Evolutionary conservation across 2,888 invertebrate genomes (phyloP).

Genomic region (Sipha maydis): DNA sequence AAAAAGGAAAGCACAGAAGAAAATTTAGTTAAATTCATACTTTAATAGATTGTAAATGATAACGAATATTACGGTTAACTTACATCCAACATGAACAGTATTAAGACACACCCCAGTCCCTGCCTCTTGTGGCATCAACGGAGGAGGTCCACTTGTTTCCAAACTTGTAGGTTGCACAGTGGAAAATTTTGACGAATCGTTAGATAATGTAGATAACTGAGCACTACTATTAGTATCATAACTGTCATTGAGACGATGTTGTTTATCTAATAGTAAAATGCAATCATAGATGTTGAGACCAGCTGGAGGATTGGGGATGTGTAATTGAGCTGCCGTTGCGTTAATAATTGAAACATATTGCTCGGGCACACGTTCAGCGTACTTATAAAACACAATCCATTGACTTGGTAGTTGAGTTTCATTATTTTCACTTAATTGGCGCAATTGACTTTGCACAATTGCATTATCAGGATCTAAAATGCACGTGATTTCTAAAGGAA

Average conservation of each 20-base stretch:
- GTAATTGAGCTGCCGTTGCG: conserved; percentile 73
- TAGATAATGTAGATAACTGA: neutral
- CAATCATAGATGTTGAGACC: conserved; percentile 72
- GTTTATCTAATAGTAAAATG: conserved; percentile 66
- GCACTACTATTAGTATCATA: neutral
- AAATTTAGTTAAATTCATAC: too few relatives aligned
- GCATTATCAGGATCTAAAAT: conserved; percentile 69
- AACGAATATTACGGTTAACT: conserved; percentile 66
- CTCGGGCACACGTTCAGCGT: conserved; percentile 67
- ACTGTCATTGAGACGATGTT: conserved; percentile 39
- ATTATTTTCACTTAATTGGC: conserved; percentile 67
- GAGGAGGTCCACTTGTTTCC: conserved; percentile 40
- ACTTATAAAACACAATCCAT: conserved; percentile 69
- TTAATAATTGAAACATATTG: conserved; percentile 72
- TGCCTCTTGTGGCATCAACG: conserved; percentile 54
- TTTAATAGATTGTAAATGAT: too few relatives aligned
- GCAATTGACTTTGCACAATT: conserved; percentile 66
- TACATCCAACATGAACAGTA: conserved; percentile 72
- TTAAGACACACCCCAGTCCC: conserved; percentile 70
- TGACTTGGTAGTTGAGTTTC: conserved; percentile 69
- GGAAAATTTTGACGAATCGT: neutral
- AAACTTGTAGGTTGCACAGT: conserved; percentile 51
- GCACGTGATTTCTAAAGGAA: conserved; percentile 75
- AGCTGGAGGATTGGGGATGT: conserved; percentile 71
- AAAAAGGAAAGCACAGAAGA: too few relatives aligned